Base-by-base conservation (phyloP, 2,888 invertebrate genomes). In the Aphrophora alni region DNA sequence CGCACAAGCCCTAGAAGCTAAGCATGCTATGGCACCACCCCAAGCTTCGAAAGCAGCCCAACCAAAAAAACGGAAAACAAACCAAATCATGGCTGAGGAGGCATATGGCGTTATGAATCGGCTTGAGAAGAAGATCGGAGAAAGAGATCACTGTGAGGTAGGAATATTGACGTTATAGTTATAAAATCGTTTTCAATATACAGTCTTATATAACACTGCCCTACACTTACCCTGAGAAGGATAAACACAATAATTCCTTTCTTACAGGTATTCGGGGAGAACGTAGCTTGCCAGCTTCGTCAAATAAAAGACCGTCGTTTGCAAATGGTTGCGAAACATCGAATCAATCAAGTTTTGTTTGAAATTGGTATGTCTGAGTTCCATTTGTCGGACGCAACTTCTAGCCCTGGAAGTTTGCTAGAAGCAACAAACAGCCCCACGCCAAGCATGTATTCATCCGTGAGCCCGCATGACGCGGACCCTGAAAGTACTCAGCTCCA, bases 271-370 rank as follows among this genome's bases (percentile, higher is more conserved):
- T 74, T 74, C 74, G 74, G 38, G 68, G 74, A 74, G 74, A 74
- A 74, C 74, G 74, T 26, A 33, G 74, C 74, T 33, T 74, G 74
- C 38, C 74, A 74, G 74, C 74, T 74, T 74, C 74, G 33, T 74
- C 74, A 28, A 74, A 74, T 74, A 74, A 74, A 74, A 74, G 74
- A 74, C 74, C 33, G 26, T 74, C 74, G 74, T 28, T 74, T 74
- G 74, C 74, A 74, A 74, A 74, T 74, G 74, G 33, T 74, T 74
- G 74, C 74, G n/a, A 74, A 74, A 33, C 74, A 74, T 74, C 74
- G 74, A 33, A 33, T 33, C 33, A 33, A 33, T 33, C 33, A 33
- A 33, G 33, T 74, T 74, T 74, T 74, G 74, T 74, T 74, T 74
- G 74, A 74, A 74, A 74, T 74, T 33, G 74, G 33, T 74, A 74